phyloP scores from a whole-genome alignment of 2,888 invertebrate species.

The Eilema griseolum region DNA sequence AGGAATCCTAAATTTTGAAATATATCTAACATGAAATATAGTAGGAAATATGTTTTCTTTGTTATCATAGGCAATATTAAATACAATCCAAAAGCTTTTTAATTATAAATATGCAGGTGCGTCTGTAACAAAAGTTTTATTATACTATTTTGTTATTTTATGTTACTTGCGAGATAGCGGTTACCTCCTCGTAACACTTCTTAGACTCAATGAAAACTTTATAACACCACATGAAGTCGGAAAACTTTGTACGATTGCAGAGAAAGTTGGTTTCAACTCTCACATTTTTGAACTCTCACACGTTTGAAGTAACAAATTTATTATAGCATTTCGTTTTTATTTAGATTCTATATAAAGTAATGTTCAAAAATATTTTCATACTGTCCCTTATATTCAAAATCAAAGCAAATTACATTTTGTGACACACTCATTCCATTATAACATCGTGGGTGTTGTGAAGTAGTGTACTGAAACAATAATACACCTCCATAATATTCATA shows the following conservation, averaged over 20 bases:
- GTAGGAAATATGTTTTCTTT: neutral
- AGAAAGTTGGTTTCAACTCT: slow-evolving; percentile 26
- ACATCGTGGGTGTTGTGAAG: neutral
- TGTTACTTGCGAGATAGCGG: slow-evolving; percentile 22
- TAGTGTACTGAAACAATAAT: neutral
- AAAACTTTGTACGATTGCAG: slow-evolving; percentile 29
- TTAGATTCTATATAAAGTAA: neutral
- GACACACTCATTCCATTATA: neutral
- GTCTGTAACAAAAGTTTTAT: slow-evolving; percentile 3
- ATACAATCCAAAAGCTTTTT: neutral
- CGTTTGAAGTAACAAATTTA: neutral
- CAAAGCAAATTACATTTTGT: neutral
- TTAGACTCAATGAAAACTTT: slow-evolving; percentile 40
- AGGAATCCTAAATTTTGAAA: neutral
- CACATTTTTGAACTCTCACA: neutral
- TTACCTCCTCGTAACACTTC: slow-evolving; percentile 29
- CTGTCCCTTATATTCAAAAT: neutral
- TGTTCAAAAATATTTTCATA: neutral
- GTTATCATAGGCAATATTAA: neutral
- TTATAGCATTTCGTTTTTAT: neutral
- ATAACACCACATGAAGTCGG: slow-evolving; percentile 26
- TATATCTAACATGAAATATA: neutral
- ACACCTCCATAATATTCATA: neutral
- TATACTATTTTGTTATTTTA: slow-evolving; percentile 8
- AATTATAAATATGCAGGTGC: neutral